Base-by-base conservation (phyloP, 2,888 invertebrate species). In the Nineta flava region DNA sequence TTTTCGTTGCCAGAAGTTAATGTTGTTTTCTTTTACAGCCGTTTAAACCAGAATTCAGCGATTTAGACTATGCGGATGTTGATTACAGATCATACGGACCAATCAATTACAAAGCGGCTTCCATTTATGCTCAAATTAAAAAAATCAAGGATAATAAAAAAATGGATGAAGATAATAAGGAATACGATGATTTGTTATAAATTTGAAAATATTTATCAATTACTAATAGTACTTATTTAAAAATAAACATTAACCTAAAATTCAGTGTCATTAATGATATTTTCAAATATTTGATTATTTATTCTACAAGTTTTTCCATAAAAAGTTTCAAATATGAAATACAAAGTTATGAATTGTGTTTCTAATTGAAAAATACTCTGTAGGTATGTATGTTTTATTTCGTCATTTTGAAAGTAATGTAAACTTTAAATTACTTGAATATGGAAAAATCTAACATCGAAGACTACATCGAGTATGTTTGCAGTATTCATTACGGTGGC, bases 51-150 rank as follows among this genome's bases (percentile, higher is more conserved):
- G 81, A 84, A 62, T 74, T 72, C 61, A 74, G 76, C 65, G 90
- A 91, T 69, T 74, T 91, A 68, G 86, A 87, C 62, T 91, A 91
- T 68, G 91, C 91, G 53, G 91, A 91, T 67, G 83, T 88, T 59
- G 90, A 91, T 67, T 81, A 87, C 68, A 81, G 83, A 63, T 86
- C 86, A 60, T 91, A 91, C 67, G 91, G 91, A 57, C 91, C 91
- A 46, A 90, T 91, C 65, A 87, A 91, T 71, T 91, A 91, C 71
- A 91, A 91, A 64, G 84, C 84, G 54, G 90, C 90, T 51, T 90
- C 88, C 35, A 77, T 88, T 59, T 81, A 84, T 68, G 83, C 84
- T 52, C 78, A 81, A 58, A 79, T 82, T 71, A 82, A 82, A 65
- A 78, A 80, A 63, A 71, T 76, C 9, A 75, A 73, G 58, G 60